These are phyloP conservation scores for Gambusia holbrooki DNA, from an alignment of 2,113 vertebrate species.

Conservation along the genomic window DNA sequence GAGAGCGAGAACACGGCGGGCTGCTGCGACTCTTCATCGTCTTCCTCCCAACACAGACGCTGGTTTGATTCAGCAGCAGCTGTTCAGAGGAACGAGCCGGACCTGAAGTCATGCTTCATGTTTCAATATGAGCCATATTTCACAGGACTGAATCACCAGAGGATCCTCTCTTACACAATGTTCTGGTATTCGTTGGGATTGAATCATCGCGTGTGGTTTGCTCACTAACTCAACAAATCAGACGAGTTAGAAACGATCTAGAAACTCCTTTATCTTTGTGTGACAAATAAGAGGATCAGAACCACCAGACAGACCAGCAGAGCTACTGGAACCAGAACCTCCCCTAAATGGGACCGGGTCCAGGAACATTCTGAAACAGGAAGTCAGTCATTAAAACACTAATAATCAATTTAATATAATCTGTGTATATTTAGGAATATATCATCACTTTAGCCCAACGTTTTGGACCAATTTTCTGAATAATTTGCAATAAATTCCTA, in stretches of 20 bases:
- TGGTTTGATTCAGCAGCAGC: too few species aligned
- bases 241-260: not conserved
- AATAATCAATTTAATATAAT: too few species aligned
- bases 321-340: not conserved
- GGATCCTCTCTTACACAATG: constrained; percentile 34
- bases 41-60: not conserved
- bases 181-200: not conserved
- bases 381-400: too few species aligned
- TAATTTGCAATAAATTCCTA: too few species aligned
- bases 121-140: too few species aligned
- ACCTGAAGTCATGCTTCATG: not conserved
- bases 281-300: too few species aligned
- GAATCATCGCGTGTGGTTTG: constrained; percentile 11
- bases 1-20: not conserved
- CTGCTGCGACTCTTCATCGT: not conserved
- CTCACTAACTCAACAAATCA: not conserved
- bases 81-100: not conserved
- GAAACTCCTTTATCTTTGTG: not conserved
- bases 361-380: not conserved
- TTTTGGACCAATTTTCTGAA: too few species aligned
- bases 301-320: too few species aligned
- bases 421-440: not conserved
- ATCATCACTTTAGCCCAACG: too few species aligned
- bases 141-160: constrained; percentile 8
- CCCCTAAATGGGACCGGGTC: not conserved